phyloP scores from a whole-genome alignment of 2,888 invertebrate genomes.

The Rhagium mordax region DNA sequence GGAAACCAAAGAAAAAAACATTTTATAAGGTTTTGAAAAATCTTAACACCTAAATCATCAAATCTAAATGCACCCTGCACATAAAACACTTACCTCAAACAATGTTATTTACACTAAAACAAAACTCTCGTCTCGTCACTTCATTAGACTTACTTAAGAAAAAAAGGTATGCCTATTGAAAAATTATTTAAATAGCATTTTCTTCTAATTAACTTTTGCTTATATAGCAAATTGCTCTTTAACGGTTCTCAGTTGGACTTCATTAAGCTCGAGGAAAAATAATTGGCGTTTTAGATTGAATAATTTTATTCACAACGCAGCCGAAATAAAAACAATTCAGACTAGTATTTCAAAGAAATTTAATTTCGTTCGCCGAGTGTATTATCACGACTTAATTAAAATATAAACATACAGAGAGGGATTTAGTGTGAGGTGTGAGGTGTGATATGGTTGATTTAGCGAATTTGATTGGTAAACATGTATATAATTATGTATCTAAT shows the following conservation, averaged over 20 bases:
- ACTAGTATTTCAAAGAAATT: neutral
- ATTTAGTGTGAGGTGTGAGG: neutral
- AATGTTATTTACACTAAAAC: no score
- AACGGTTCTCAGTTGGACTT: constrained; percentile 44
- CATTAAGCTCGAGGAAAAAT: constrained; percentile 31
- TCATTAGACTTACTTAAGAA: neutral
- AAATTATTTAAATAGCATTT: constrained; percentile 47
- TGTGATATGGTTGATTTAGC: neutral
- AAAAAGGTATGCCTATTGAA: neutral
- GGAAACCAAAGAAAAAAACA: no score
- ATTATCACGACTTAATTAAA: neutral
- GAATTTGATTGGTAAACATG: no score
- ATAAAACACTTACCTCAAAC: no score
- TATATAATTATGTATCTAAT: no score
- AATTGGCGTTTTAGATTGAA: constrained; percentile 6
- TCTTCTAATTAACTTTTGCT: constrained; percentile 51
- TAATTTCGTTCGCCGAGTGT: neutral
- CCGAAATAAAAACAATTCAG: neutral
- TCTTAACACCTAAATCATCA: no score
- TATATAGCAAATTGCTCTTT: constrained; percentile 49
- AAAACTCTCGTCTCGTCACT: neutral
- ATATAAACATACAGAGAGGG: neutral
- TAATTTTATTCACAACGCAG: neutral
- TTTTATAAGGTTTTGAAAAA: no score
- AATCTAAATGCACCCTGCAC: no score